Conservation (phyloP, 2,888 invertebrate genomes). For the Hermaeophaga mercurialis region DNA sequence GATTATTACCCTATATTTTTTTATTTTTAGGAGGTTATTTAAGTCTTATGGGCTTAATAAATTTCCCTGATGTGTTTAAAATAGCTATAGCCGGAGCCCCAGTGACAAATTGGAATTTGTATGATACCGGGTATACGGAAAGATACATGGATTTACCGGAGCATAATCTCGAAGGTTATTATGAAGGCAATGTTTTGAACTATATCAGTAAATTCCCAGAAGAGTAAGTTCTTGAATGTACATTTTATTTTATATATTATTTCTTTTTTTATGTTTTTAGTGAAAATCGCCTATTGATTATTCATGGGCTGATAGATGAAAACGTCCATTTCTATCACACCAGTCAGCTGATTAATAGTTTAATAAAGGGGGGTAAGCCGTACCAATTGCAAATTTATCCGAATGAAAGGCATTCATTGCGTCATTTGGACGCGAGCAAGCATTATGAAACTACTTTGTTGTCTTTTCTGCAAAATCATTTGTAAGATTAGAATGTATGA, state of each 20-base stretch:
- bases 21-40: slow-evolving; percentile 79
- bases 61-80: slow-evolving; percentile 92
- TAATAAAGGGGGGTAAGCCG: slow-evolving; percentile 94
- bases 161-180: slow-evolving; percentile 78
- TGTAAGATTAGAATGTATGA: slow-evolving; percentile 59
- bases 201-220: slow-evolving; percentile 89
- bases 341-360: slow-evolving; percentile 84
- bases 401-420: slow-evolving; percentile 92
- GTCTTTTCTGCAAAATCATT: slow-evolving; percentile 85
- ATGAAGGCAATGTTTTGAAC: slow-evolving; percentile 81
- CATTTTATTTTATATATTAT: slow-evolving; percentile 1
- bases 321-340: slow-evolving; percentile 99
- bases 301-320: slow-evolving; percentile 97
- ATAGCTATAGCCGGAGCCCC: slow-evolving; percentile 97
- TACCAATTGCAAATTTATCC: slow-evolving; percentile 96
- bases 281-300: slow-evolving; percentile 88
- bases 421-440: slow-evolving; percentile 91
- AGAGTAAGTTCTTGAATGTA: slow-evolving; percentile 77
- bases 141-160: slow-evolving; percentile 92
- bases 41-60: slow-evolving; percentile 91
- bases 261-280: slow-evolving; percentile 56
- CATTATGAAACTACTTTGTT: slow-evolving; percentile 95
- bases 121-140: slow-evolving; percentile 99
- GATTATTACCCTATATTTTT: too few relatives aligned
- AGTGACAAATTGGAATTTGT: slow-evolving; percentile 95